A percentile compares a stretch with the other conserved stretches of the same genome.
phyloP scores from a whole-genome alignment of 2,888 invertebrate genomes.

The Dinocampus coccinellae region DNA sequence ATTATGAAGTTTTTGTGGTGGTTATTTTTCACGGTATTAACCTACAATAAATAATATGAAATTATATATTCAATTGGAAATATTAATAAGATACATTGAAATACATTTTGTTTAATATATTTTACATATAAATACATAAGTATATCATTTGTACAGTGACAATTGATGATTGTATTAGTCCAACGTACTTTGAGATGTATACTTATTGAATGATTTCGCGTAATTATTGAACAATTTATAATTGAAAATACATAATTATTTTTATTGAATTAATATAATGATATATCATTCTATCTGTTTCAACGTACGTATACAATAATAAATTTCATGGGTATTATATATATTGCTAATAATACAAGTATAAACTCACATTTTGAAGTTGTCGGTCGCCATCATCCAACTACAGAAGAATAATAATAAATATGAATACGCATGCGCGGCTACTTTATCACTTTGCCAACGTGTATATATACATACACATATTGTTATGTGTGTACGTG shows the following conservation, averaged over 20 bases:
- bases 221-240: background rate
- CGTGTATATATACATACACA: background rate
- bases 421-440: conserved; percentile 58
- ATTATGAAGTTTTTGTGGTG: conserved; percentile 4
- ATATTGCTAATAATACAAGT: conserved; percentile 53
- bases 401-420: conserved; percentile 51
- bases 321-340: conserved; percentile 29
- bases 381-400: conserved; percentile 66
- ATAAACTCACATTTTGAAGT: conserved; percentile 67
- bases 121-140: background rate
- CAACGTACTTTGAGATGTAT: conserved; percentile 2
- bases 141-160: background rate
- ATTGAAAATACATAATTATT: background rate
- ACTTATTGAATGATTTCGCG: background rate
- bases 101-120: background rate
- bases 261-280: background rate
- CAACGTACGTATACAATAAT: background rate
- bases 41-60: conserved; percentile 5
- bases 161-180: conserved; percentile 8
- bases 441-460: conserved; percentile 49
- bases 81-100: background rate
- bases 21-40: conserved; percentile 16
- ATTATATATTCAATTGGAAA: background rate
- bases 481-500: too few relatives aligned
- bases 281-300: background rate